Conservation (phyloP, 2,888 invertebrate species). For the Mimas tiliae region DNA sequence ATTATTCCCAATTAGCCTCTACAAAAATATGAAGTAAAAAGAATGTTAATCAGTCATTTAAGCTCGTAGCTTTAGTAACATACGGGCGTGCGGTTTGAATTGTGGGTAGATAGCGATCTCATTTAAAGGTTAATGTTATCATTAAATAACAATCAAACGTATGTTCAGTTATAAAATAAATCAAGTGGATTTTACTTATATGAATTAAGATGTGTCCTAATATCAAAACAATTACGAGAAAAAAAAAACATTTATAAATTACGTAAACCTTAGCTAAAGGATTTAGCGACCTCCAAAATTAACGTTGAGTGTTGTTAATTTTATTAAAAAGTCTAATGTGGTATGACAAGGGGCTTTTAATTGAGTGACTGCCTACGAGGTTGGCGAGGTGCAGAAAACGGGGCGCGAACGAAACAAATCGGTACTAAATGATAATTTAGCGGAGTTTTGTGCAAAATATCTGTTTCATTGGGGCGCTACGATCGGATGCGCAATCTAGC, state of each 20-base stretch:
- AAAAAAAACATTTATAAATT: no score
- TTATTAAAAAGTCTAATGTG: constrained; percentile 12
- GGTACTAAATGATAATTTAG: constrained; percentile 69
- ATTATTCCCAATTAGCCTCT: no score
- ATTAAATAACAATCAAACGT: neutral
- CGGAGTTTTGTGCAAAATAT: constrained; percentile 68
- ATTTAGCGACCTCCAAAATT: neutral
- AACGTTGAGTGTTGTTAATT: constrained; percentile 2
- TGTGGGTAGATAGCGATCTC: neutral
- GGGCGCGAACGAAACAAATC: constrained; percentile 67
- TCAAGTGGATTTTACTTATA: no score
- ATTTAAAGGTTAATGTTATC: neutral
- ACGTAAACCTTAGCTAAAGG: no score
- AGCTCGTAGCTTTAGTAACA: neutral
- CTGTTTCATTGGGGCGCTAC: constrained; percentile 68
- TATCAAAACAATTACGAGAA: no score
- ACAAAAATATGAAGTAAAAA: neutral
- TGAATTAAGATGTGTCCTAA: neutral
- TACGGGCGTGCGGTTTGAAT: neutral
- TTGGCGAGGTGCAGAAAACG: constrained; percentile 42
- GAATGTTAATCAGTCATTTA: neutral
- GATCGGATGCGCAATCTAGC: constrained; percentile 70
- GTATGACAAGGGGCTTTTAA: constrained; percentile 21
- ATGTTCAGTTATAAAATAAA: no score
- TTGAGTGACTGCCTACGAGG: constrained; percentile 2